Conservation (phyloP, 2,797 vertebrate species). For the Channallabes apus region DNA sequence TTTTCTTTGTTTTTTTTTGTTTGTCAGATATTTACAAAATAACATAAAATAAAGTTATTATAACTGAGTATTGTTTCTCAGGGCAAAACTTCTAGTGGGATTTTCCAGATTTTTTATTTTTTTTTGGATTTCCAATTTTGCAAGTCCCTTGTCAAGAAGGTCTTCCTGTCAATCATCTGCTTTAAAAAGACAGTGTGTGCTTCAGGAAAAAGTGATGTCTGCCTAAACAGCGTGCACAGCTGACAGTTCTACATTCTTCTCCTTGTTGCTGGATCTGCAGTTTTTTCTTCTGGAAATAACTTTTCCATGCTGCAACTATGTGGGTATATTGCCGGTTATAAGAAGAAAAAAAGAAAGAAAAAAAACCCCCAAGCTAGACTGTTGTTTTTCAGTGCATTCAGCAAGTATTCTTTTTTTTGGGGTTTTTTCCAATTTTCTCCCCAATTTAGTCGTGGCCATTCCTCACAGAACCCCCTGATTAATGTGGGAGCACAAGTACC, state of each 20-base stretch:
- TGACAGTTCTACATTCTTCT: not conserved
- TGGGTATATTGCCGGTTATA: not conserved
- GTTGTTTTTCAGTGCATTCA: not conserved
- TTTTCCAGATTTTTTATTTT: not conserved
- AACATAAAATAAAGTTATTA: not conserved
- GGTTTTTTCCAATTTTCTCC: no score
- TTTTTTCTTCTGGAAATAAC: not conserved
- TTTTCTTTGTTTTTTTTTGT: no score
- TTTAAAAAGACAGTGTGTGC: not conserved
- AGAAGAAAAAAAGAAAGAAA: no score
- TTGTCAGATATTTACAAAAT: not conserved
- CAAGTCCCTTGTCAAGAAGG: not conserved
- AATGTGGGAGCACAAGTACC: no score
- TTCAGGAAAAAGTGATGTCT: constrained; percentile 1
- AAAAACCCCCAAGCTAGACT: no score
- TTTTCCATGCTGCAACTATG: constrained; percentile 7
- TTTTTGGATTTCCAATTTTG: not conserved
- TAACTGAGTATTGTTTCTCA: not conserved
- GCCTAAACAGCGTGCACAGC: not conserved
- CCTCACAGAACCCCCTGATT: no score
- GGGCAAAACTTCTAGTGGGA: not conserved
- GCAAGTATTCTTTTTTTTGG: no score
- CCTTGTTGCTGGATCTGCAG: not conserved
- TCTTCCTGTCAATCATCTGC: not conserved
- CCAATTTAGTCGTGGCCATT: no score